phyloP scores from a whole-genome alignment of 1,140 invertebrate species.

The Trichoplusia ni region DNA sequence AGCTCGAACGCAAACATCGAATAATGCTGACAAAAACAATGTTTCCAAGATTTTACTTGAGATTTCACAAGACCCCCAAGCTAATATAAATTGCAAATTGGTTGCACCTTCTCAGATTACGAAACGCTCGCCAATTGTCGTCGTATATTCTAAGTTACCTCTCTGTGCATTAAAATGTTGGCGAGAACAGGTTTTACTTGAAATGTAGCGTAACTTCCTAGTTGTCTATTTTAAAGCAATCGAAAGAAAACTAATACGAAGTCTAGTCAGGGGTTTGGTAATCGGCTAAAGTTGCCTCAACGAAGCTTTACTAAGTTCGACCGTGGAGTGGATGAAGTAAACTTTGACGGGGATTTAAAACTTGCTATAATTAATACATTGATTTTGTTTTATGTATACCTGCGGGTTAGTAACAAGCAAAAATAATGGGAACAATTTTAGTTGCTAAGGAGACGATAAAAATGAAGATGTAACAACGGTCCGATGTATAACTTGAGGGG shows the following conservation, averaged over 20 bases:
- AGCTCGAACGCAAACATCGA: neutral
- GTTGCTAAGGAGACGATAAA: too few relatives aligned
- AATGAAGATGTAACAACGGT: neutral
- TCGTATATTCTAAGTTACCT: constrained; percentile 16
- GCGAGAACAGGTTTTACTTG: constrained; percentile 26
- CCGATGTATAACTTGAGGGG: neutral
- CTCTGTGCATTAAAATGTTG: constrained; percentile 6
- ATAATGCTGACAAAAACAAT: constrained; percentile 6
- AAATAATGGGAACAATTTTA: too few relatives aligned
- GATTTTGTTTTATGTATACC: too few relatives aligned
- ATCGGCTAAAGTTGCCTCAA: constrained; percentile 23
- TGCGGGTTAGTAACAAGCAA: too few relatives aligned
- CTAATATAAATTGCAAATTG: constrained; percentile 27
- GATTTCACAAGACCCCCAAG: constrained; percentile 9
- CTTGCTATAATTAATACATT: too few relatives aligned
- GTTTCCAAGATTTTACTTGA: constrained; percentile 8
- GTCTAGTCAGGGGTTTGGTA: constrained; percentile 15
- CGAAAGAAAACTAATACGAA: constrained; percentile 35
- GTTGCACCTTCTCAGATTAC: constrained; percentile 23
- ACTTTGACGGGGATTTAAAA: too few relatives aligned
- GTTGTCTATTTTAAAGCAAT: constrained; percentile 30
- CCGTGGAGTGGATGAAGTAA: too few relatives aligned
- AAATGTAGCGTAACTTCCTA: constrained; percentile 27
- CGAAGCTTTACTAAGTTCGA: constrained; percentile 13
- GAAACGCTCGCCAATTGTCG: constrained; percentile 29